Evolutionary conservation across 2,113 vertebrate genomes (phyloP).

Genomic region (Cyphotilapia sp.): DNA sequence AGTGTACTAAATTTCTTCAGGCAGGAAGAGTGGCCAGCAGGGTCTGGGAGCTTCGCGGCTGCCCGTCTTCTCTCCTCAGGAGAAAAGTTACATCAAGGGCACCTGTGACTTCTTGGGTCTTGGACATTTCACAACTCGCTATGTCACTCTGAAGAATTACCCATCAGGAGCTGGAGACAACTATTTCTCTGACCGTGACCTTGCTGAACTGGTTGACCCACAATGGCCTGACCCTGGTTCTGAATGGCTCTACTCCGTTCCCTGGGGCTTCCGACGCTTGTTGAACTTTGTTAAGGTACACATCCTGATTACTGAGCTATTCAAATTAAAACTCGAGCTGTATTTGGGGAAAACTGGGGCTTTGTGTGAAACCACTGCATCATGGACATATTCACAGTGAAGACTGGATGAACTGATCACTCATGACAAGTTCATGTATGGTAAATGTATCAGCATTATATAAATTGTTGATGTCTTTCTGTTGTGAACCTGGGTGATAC

Average conservation of each 20-base stretch:
- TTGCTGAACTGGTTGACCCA: slow-evolving; percentile 83
- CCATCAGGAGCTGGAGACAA: slow-evolving; percentile 70
- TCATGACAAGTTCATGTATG: not conserved
- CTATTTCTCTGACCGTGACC: slow-evolving; percentile 78
- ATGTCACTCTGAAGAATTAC: slow-evolving; percentile 77
- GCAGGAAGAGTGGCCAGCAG: slow-evolving; percentile 82
- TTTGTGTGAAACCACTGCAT: not conserved
- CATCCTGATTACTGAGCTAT: not conserved
- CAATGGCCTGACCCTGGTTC: slow-evolving; percentile 81
- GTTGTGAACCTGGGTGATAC: not conserved
- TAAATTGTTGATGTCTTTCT: not conserved
- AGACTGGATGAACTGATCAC: not conserved
- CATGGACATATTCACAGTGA: not conserved
- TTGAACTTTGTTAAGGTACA: slow-evolving; percentile 87
- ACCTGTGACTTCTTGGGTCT: slow-evolving; percentile 87
- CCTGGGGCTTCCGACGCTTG: slow-evolving; percentile 59
- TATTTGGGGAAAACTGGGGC: not conserved
- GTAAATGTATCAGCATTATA: not conserved
- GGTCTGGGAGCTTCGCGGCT: slow-evolving; percentile 79
- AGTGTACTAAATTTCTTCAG: slow-evolving; percentile 42
- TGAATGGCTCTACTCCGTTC: slow-evolving; percentile 70
- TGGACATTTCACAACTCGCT: slow-evolving; percentile 84
- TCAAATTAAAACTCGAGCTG: not conserved
- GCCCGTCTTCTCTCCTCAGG: slow-evolving; percentile 80
- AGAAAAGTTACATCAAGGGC: slow-evolving; percentile 83